phyloP scores from a whole-genome alignment of 2,113 vertebrate genomes.

The Bos taurus region ARS-UCD2.0 NC_037330.1:75452001-75452500 shows the following conservation, averaged over 20 bases:
- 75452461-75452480: background rate
- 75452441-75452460: background rate
- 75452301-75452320: constrained; percentile 26
- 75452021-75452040: background rate
- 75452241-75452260: constrained; percentile 2
- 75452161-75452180: background rate
- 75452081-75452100: constrained; percentile 15
- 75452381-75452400: background rate
- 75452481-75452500: background rate
- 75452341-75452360: background rate
- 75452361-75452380: background rate
- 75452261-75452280: background rate
- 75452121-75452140: constrained; percentile 27
- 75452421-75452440: background rate
- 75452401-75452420: background rate
- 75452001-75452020: background rate
- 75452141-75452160: constrained; percentile 30
- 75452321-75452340: background rate
- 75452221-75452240: background rate
- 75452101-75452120: constrained; percentile 19
- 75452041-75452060: background rate
- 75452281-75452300: background rate
- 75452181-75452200: constrained; percentile 9
- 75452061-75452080: constrained; percentile 1
- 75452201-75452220: background rate